Conservation (phyloP, 2,888 invertebrate species). For the Agonopterix subpropinquella region DNA sequence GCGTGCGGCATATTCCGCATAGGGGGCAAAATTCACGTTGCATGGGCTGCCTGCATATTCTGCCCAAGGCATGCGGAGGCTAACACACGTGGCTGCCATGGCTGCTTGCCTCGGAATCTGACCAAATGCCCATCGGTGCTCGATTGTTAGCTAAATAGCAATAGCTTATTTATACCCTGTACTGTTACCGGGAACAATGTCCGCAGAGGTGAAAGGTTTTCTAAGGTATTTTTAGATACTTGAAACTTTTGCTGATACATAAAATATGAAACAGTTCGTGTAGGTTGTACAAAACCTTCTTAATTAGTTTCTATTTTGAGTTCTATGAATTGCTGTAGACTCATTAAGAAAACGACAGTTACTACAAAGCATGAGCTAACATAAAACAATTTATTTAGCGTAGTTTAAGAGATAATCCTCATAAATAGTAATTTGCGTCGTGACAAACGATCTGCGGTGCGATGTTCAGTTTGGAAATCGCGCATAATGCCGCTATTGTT, state of each 20-base stretch:
- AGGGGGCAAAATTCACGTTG: slow-evolving; percentile 62
- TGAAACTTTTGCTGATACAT: too few relatives aligned
- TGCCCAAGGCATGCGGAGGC: slow-evolving; percentile 61
- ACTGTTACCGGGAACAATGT: slow-evolving; percentile 31
- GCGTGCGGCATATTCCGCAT: slow-evolving; percentile 55
- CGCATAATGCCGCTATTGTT: slow-evolving; percentile 69
- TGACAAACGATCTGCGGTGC: slow-evolving; percentile 63
- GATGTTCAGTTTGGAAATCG: slow-evolving; percentile 69
- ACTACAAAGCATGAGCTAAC: slow-evolving; percentile 62
- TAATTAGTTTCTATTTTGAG: too few relatives aligned
- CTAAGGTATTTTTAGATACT: slow-evolving; percentile 24
- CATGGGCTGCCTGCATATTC: slow-evolving; percentile 60
- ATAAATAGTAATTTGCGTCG: slow-evolving; percentile 69
- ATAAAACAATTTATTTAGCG: slow-evolving; percentile 29
- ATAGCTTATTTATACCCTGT: slow-evolving; percentile 35
- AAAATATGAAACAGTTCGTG: background rate
- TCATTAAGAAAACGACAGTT: slow-evolving; percentile 38
- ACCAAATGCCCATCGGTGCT: slow-evolving; percentile 70
- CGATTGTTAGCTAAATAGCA: slow-evolving; percentile 67
- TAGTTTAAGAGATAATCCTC: slow-evolving; percentile 60
- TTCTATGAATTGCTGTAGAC: too few relatives aligned
- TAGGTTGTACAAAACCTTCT: too few relatives aligned
- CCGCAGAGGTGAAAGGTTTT: slow-evolving; percentile 17
- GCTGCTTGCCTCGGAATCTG: slow-evolving; percentile 66
- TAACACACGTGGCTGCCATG: slow-evolving; percentile 68